phyloP scores from a whole-genome alignment of 2,113 vertebrate species.

The Phalacrocorax carbo region DNA sequence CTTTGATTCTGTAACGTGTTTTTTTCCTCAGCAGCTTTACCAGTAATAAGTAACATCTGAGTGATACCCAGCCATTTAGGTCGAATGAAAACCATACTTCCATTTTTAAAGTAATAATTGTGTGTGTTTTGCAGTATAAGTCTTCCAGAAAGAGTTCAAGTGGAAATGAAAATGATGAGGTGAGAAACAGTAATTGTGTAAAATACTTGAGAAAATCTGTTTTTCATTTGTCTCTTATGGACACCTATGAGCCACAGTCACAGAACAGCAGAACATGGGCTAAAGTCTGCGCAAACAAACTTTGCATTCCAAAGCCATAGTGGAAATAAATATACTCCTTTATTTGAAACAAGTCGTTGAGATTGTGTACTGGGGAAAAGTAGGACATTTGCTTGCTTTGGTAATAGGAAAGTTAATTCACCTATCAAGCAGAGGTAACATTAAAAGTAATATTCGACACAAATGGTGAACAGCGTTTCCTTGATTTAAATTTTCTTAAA shows the following conservation, averaged over 20 bases:
- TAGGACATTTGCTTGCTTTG: neutral
- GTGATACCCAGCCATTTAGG: neutral
- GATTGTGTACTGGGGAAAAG: neutral
- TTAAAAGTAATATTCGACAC: neutral
- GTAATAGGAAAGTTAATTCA: neutral
- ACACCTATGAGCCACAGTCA: neutral
- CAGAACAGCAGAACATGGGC: neutral
- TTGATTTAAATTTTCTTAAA: neutral
- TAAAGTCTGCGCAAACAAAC: neutral
- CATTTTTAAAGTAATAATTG: conserved; percentile 33
- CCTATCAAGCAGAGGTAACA: neutral
- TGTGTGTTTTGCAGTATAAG: conserved; percentile 80
- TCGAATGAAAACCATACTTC: neutral
- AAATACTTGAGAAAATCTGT: neutral
- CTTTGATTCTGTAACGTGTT: neutral
- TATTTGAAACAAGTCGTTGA: neutral
- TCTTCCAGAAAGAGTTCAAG: conserved; percentile 86
- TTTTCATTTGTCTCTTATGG: neutral
- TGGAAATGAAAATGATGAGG: conserved; percentile 90
- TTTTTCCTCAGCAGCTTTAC: neutral
- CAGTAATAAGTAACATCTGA: neutral
- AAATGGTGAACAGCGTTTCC: neutral
- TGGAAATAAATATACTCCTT: neutral
- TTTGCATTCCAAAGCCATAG: neutral
- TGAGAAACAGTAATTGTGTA: conserved; percentile 54